Base-by-base conservation (phyloP, 1,140 invertebrate genomes). In the Micrasema longulum region DNA sequence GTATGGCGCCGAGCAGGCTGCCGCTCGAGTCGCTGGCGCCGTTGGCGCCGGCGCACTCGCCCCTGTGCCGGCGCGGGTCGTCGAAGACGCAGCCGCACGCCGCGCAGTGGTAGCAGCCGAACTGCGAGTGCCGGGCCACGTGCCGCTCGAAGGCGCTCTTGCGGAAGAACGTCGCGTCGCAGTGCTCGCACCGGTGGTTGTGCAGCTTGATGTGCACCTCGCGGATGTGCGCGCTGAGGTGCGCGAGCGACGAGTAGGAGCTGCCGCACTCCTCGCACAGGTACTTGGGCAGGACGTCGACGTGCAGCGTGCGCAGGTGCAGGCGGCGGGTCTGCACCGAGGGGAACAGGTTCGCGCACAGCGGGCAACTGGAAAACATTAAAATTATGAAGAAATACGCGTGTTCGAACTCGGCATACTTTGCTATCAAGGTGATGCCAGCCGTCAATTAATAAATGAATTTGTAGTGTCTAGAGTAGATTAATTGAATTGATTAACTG, bases 191-290 rank as follows among this genome's bases (percentile, higher is more conserved):
- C 2, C 6, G 16, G 47, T 60, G 52, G 0, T 64, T 60, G 12
- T 65, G 41, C 11, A 67, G 66, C 35, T 71, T 53, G 12, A 72
- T 52, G 52, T 75, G 73, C 36, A 67, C 62, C 31, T 57, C 50
- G 0, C 73, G 69, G 0, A 75, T 60, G 45, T 75, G 73, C 23
- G 38, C 63, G 1, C 45, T 31, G 3, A 75, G 57, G 18, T 53
- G 52, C 11, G 35, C 52, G 16, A 36, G 22, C 4, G 36, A n/a
- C 48, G 45, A 43, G 41, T 53, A 75, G 31, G 47, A 22, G 12
- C 66, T 69, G 9, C 53, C 47, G 48, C 74, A 76, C 9, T 66
- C 55, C 41, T 72, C 50, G 53, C 74, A 76, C 18, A 14, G 47
- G 53, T 63, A 73, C 50, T 53, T 69, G 23, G 23, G 18, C 12